Conservation (phyloP, 2,113 vertebrate genomes). For the Osmerus mordax region DNA sequence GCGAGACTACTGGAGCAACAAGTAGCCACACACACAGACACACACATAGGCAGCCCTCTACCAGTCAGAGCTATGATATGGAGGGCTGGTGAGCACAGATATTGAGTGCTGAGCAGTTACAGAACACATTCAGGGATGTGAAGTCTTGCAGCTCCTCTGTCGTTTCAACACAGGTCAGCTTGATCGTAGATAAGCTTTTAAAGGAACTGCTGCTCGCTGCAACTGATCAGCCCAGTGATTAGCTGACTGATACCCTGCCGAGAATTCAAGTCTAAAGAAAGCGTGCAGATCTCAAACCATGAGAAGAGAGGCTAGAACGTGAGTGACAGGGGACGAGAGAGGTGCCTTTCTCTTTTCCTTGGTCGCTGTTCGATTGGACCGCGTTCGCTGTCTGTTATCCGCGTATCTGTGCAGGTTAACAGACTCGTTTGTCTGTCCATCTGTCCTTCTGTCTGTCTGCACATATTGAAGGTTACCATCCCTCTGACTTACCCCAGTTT, state of each 20-base stretch:
- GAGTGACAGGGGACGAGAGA: too few species aligned
- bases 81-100: neutral
- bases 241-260: neutral
- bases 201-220: neutral
- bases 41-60: neutral
- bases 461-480: constrained; percentile 7
- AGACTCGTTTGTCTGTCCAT: neutral
- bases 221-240: neutral
- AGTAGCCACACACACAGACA: neutral
- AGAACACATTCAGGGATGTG: too few species aligned
- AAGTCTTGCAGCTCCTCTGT: neutral
- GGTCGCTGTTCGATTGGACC: too few species aligned
- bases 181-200: neutral
- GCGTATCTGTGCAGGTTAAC: neutral
- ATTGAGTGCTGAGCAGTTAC: neutral
- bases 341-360: too few species aligned
- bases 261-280: too few species aligned
- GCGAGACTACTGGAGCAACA: constrained; percentile 1
- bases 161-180: neutral
- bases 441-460: constrained; percentile 11
- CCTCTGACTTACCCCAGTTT: neutral
- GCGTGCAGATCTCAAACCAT: too few species aligned
- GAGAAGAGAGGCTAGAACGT: too few species aligned
- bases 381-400: neutral
- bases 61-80: neutral